These are phyloP conservation scores for Zoroaster sp. DNA, from an alignment of 53 echinoderm and acorn worm species.

Conservation along the genomic window DNA sequence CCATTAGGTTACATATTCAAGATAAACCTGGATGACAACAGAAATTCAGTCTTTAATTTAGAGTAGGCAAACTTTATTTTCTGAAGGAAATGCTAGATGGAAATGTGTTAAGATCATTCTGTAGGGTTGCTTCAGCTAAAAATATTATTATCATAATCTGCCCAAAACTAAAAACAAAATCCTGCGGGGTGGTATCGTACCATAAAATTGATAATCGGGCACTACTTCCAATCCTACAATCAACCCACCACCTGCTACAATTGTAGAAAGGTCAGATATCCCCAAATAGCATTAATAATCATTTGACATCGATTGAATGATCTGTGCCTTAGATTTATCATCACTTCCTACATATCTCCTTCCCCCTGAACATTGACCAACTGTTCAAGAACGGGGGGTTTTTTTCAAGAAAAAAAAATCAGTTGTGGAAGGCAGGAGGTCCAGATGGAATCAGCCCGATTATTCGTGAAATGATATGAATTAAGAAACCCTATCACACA, in stretches of 20 bases:
- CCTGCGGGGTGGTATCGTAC: no score
- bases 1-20: not conserved
- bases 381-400: not conserved
- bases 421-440: not conserved
- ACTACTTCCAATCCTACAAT: no score
- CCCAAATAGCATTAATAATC: no score
- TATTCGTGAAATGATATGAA: not conserved
- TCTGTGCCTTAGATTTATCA: not conserved
- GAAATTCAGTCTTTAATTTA: not conserved
- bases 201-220: no score
- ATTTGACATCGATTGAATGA: not conserved
- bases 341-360: not conserved
- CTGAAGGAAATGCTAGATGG: not conserved
- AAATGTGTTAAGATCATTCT: not conserved
- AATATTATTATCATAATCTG: not conserved
- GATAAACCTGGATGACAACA: not conserved
- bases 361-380: not conserved
- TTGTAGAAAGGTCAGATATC: not conserved
- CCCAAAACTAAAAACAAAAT: not conserved
- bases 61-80: not conserved
- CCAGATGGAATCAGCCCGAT: not conserved
- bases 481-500: not conserved
- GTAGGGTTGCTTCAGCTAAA: not conserved
- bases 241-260: not conserved
- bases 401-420: not conserved